A percentile compares a stretch with the other conserved stretches of the same genome.
Conservation (phyloP, 2,797 vertebrate genomes). For the Spinibarbus caldwelli region DNA sequence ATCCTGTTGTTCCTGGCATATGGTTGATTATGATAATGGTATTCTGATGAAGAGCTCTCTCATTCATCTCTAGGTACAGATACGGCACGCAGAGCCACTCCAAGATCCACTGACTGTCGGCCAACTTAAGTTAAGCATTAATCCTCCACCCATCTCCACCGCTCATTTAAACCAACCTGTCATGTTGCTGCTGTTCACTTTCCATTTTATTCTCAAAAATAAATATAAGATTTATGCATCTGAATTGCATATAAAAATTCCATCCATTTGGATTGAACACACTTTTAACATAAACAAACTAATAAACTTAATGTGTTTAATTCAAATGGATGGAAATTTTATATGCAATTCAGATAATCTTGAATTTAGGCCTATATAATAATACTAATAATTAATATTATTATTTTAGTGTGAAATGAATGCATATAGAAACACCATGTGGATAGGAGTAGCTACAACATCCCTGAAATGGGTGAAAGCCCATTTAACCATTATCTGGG, state of each 20-base stretch:
- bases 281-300: not conserved
- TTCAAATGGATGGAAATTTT: not conserved
- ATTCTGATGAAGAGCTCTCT: constrained; percentile 30
- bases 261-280: not conserved
- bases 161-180: constrained; percentile 14
- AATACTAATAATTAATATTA: too few relatives aligned
- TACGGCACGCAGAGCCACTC: not conserved
- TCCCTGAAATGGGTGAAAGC: not conserved
- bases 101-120: not conserved
- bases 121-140: constrained; percentile 1
- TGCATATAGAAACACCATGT: not conserved
- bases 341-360: not conserved
- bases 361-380: not conserved
- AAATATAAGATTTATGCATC: not conserved
- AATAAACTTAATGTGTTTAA: not conserved
- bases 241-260: not conserved
- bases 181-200: not conserved
- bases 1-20: constrained; percentile 42
- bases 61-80: constrained; percentile 30
- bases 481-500: too few relatives aligned
- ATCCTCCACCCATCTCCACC: constrained; percentile 5
- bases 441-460: not conserved
- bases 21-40: constrained; percentile 49
- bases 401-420: not conserved
- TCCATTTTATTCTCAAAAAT: not conserved